Percentiles rank a stretch among this genome's conserved stretches.
phyloP scores from a whole-genome alignment of 2,797 vertebrate genomes.

The Paratrypauchen microcephalus region DNA sequence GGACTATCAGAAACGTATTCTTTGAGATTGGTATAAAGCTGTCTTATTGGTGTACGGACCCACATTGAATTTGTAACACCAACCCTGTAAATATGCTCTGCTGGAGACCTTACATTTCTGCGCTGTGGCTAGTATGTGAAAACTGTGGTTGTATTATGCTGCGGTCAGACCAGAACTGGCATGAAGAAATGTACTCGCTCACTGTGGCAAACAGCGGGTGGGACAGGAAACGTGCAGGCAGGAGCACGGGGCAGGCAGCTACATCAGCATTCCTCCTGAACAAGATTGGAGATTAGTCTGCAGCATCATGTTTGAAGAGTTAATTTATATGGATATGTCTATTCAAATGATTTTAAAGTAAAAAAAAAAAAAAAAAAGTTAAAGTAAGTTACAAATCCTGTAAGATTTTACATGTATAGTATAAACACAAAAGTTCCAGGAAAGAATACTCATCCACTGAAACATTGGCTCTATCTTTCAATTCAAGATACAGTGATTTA shows the following conservation, averaged over 20 bases:
- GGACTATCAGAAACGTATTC: constrained; percentile 15
- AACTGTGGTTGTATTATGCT: constrained; percentile 34
- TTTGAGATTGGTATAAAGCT: constrained; percentile 17
- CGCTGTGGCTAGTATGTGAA: constrained; percentile 31
- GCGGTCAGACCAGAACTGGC: constrained; percentile 33
- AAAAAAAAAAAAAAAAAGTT: too few species aligned
- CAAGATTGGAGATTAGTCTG: constrained; percentile 20
- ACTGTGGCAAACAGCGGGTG: constrained; percentile 38
- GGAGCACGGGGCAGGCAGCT: constrained; percentile 26
- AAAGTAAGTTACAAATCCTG: neutral
- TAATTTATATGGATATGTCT: constrained; percentile 5
- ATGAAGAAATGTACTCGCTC: constrained; percentile 31
- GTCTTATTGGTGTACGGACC: constrained; percentile 27
- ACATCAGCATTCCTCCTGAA: constrained; percentile 34
- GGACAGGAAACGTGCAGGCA: constrained; percentile 42
- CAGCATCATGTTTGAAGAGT: neutral
- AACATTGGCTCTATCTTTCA: neutral
- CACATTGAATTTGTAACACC: constrained; percentile 18
- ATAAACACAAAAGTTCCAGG: too few species aligned
- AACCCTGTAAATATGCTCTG: constrained; percentile 26
- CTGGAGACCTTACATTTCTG: constrained; percentile 37
- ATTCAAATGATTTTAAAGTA: neutral
- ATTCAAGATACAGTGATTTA: neutral
- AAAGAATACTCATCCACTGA: neutral
- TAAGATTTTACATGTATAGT: too few species aligned